Evolutionary conservation across 1,140 invertebrate species (phyloP).

Genomic region (Melipona quadrifasciata): DNA sequence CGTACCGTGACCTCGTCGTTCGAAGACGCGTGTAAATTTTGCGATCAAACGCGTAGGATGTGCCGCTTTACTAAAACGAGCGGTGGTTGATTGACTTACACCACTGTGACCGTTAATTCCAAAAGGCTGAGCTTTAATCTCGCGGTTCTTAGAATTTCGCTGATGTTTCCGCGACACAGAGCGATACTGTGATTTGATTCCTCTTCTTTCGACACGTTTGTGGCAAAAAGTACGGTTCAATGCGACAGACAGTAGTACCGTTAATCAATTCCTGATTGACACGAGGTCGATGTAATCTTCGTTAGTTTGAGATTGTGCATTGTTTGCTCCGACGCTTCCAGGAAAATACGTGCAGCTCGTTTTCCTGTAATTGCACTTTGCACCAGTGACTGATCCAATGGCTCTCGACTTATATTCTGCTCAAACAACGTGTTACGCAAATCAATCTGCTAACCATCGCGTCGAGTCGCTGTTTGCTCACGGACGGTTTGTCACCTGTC

Average conservation of each 20-base stretch:
- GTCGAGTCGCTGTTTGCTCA: background rate
- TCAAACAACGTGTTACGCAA: background rate
- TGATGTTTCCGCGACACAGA: background rate
- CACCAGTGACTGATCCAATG: background rate
- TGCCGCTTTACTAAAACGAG: too few relatives aligned
- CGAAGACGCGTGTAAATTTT: background rate
- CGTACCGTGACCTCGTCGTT: too few relatives aligned
- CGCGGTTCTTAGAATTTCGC: background rate
- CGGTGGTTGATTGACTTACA: background rate
- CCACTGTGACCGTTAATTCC: background rate
- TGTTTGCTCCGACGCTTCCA: background rate
- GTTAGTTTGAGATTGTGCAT: background rate
- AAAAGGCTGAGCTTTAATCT: background rate
- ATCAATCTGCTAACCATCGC: background rate
- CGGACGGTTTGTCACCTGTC: too few relatives aligned
- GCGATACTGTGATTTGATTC: too few relatives aligned
- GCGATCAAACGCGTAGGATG: background rate
- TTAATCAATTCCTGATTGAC: background rate
- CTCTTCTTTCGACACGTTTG: too few relatives aligned
- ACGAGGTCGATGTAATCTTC: background rate
- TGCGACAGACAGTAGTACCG: background rate
- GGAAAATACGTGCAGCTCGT: too few relatives aligned
- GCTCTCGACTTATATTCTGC: background rate
- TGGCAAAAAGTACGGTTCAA: too few relatives aligned
- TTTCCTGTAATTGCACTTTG: background rate